phyloP scores from a whole-genome alignment of 2,888 invertebrate genomes.

The Dorcus parallelipipedus region DNA sequence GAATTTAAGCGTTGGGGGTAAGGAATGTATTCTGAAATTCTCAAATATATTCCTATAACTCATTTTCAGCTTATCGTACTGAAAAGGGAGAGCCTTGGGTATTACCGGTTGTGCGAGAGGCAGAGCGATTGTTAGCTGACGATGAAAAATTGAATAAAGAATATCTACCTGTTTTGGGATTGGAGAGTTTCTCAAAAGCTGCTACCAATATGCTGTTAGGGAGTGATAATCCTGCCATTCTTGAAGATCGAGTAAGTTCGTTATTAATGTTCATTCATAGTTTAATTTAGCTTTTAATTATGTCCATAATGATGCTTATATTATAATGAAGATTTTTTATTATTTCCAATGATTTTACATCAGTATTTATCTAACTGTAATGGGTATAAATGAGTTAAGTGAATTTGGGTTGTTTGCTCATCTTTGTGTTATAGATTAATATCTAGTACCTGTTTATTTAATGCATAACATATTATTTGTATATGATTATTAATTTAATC shows the following conservation, averaged over 20 bases:
- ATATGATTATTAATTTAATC: too few relatives aligned
- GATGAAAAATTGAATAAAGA: conserved; percentile 89
- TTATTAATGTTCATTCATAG: too few relatives aligned
- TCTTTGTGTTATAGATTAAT: too few relatives aligned
- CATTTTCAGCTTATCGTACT: conserved; percentile 78
- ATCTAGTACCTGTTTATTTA: too few relatives aligned
- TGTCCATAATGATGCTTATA: too few relatives aligned
- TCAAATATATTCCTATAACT: not conserved
- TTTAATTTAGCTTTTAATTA: too few relatives aligned
- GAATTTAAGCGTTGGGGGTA: conserved; percentile 93
- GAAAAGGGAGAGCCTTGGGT: conserved; percentile 96
- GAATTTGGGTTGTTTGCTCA: too few relatives aligned
- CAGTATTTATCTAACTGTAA: too few relatives aligned
- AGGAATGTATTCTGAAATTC: conserved; percentile 20
- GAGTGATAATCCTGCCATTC: conserved; percentile 66
- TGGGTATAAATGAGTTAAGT: too few relatives aligned
- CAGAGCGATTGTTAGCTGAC: conserved; percentile 78
- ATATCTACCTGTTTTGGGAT: conserved; percentile 89
- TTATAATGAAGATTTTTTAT: too few relatives aligned
- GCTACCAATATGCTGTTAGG: conserved; percentile 88
- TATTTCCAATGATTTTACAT: too few relatives aligned
- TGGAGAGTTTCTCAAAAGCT: conserved; percentile 71
- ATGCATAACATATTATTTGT: too few relatives aligned
- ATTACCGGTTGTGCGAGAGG: conserved; percentile 88
- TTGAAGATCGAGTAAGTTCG: conserved; percentile 61